These are phyloP conservation scores for Thermophis baileyi DNA, from an alignment of 2,113 vertebrate genomes.

Conservation along the genomic window DNA sequence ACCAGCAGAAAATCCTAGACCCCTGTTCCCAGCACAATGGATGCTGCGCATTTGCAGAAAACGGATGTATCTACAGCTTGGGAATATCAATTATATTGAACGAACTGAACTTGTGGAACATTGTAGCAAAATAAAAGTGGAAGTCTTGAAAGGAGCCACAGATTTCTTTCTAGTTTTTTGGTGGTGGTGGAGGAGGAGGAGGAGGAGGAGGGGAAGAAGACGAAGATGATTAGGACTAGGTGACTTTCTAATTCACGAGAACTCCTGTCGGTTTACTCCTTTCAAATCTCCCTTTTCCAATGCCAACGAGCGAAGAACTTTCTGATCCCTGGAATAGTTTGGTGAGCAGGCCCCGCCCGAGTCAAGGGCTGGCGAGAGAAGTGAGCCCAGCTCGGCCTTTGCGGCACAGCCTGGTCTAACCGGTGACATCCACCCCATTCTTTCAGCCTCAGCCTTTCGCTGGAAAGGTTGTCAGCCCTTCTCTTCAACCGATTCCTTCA, in stretches of 20 bases:
- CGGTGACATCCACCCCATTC: background rate
- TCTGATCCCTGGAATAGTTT: background rate
- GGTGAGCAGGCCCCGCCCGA: background rate
- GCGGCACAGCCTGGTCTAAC: background rate
- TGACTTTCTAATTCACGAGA: background rate
- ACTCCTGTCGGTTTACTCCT: background rate
- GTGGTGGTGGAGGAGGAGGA: too few species aligned
- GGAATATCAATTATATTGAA: background rate
- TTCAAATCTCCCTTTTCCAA: background rate
- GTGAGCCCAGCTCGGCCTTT: background rate
- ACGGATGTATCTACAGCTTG: background rate
- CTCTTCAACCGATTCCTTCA: background rate
- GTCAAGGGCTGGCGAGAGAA: background rate
- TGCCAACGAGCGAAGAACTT: background rate
- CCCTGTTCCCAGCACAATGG: background rate
- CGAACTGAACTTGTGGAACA: background rate
- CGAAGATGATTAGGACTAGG: background rate
- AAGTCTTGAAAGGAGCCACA: background rate
- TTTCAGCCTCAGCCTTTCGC: rapidly evolving
- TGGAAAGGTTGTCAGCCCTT: background rate
- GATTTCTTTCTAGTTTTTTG: background rate
- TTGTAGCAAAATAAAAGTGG: background rate
- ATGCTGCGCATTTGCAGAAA: background rate
- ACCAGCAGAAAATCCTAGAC: background rate
- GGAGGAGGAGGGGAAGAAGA: too few species aligned